Conservation (phyloP, 92 coral and sea anemone species). For the Zoanthus sansibaricus region DNA sequence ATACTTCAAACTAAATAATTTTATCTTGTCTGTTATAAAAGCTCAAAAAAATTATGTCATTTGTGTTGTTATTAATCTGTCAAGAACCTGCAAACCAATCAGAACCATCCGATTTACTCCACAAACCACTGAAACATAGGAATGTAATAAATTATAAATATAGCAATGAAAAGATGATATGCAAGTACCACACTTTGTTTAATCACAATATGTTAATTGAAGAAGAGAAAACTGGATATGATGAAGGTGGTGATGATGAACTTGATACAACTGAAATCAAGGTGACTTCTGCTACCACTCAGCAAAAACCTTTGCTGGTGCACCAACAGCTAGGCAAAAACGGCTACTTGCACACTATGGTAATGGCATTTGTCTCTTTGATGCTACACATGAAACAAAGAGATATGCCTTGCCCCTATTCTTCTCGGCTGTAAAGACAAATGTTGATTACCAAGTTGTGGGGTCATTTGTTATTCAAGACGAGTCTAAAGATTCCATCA, state of each 20-base stretch:
- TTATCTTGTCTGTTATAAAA: no score
- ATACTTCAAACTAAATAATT: no score
- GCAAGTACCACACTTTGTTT: not conserved
- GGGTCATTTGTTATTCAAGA: constrained; percentile 34
- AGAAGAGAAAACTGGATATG: not conserved
- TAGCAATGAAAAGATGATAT: not conserved
- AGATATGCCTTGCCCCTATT: constrained; percentile 63
- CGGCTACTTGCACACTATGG: constrained; percentile 50
- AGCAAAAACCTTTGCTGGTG: constrained; percentile 51
- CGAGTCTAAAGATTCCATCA: constrained; percentile 19
- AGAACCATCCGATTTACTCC: not conserved
- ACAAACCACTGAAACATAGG: not conserved
- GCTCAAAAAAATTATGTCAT: no score
- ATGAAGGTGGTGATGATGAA: not conserved
- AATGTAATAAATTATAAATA: no score
- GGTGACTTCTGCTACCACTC: constrained; percentile 12
- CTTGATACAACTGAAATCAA: not conserved
- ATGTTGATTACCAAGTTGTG: constrained; percentile 3
- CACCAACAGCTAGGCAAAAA: constrained; percentile 62
- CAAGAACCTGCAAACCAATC: not conserved
- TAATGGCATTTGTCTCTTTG: constrained; percentile 37
- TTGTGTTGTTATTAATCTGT: not conserved
- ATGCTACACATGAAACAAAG: constrained; percentile 67
- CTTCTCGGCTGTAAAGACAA: constrained; percentile 18
- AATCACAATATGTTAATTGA: not conserved